Evolutionary conservation across 1,140 invertebrate genomes (phyloP).

Genomic region (Probaryconus sp.): DNA sequence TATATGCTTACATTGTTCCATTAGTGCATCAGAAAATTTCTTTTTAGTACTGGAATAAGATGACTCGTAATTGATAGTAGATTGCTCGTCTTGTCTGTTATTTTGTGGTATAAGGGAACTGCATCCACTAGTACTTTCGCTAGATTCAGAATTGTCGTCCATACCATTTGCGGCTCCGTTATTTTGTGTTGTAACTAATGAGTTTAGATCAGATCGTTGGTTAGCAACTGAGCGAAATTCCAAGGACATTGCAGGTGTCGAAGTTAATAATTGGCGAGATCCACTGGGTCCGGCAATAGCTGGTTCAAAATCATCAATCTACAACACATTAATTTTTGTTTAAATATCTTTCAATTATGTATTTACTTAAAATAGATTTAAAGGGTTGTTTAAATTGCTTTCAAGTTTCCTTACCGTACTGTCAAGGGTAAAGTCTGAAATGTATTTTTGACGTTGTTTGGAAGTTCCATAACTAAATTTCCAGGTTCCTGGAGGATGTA

Average conservation of each 20-base stretch:
- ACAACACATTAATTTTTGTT: constrained; percentile 19
- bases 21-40: constrained; percentile 61
- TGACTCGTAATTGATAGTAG: constrained; percentile 65
- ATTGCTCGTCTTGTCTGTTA: constrained; percentile 70
- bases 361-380: too few species aligned
- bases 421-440: too few species aligned
- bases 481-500: constrained; percentile 75
- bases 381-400: constrained; percentile 4
- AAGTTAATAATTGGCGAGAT: constrained; percentile 67
- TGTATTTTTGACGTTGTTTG: constrained; percentile 53
- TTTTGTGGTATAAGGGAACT: constrained; percentile 78
- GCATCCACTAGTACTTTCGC: constrained; percentile 79
- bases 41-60: constrained; percentile 68
- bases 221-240: constrained; percentile 57
- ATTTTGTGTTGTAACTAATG: constrained; percentile 67
- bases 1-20: constrained; percentile 60
- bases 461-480: constrained; percentile 55
- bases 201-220: constrained; percentile 65
- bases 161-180: constrained; percentile 70
- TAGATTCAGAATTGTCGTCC: constrained; percentile 78
- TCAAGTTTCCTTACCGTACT: constrained; percentile 7
- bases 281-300: constrained; percentile 67
- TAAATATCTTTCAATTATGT: not conserved
- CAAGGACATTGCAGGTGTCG: constrained; percentile 68
- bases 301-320: constrained; percentile 71